Evolutionary conservation across 2,888 invertebrate species (phyloP).

Genomic region (Calameuta filiformis): DNA sequence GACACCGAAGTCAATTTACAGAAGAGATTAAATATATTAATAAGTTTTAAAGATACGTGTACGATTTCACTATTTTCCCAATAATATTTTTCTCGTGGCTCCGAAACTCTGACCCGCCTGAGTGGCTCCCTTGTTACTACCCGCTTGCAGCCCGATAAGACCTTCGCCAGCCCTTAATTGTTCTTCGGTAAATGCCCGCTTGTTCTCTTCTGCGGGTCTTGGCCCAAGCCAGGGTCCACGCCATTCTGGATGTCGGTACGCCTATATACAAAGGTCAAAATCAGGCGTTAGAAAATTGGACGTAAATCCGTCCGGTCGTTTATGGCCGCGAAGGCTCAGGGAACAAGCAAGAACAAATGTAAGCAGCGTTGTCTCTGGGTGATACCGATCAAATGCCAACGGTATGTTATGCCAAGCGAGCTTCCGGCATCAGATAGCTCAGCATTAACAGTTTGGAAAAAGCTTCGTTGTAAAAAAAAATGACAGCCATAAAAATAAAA

Average conservation of each 20-base stretch:
- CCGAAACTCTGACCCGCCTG: conserved; percentile 90
- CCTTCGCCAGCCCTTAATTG: conserved; percentile 83
- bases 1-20: neutral
- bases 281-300: neutral
- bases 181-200: conserved; percentile 72
- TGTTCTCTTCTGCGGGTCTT: conserved; percentile 83
- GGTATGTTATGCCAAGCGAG: no score
- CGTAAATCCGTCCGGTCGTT: no score
- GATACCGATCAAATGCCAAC: no score
- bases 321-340: neutral
- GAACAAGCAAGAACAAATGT: neutral
- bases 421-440: no score
- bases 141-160: conserved; percentile 89
- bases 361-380: no score
- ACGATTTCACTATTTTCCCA: conserved; percentile 73
- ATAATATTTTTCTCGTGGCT: conserved; percentile 83
- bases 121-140: conserved; percentile 85
- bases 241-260: conserved; percentile 87
- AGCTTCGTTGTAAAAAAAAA: no score
- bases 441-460: no score
- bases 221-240: conserved; percentile 86
- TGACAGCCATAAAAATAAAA: no score
- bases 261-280: conserved; percentile 64
- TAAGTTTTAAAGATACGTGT: neutral
- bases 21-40: no score